Conservation (phyloP, 2,888 invertebrate species). For the Torymus tubicola region DNA sequence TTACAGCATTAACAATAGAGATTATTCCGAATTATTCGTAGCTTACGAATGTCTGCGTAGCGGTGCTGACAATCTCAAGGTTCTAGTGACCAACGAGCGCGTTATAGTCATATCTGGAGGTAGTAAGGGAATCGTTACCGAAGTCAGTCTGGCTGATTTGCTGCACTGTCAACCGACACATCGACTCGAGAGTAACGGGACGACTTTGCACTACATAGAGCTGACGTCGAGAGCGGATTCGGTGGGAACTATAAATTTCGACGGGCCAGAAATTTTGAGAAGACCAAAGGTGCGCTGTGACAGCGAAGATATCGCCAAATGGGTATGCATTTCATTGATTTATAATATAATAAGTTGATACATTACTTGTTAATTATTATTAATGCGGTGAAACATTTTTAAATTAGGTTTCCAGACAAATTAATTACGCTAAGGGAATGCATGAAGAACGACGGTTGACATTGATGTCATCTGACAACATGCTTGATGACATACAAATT, state of each 20-base stretch:
- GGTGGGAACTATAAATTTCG: conserved; percentile 75
- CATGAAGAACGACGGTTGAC: conserved; percentile 90
- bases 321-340: conserved; percentile 74
- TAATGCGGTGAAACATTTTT: too few relatives aligned
- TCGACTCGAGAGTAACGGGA: conserved; percentile 77
- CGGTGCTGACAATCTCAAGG: conserved; percentile 88
- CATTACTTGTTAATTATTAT: neutral
- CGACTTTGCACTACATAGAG: conserved; percentile 83
- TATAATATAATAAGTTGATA: neutral
- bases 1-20: conserved; percentile 83
- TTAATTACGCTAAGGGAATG: conserved; percentile 92
- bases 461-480: conserved; percentile 77
- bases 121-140: conserved; percentile 74
- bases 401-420: conserved; percentile 84
- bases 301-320: conserved; percentile 82
- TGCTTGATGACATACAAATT: conserved; percentile 73
- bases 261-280: conserved; percentile 79
- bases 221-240: conserved; percentile 77
- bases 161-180: conserved; percentile 82
- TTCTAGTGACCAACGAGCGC: conserved; percentile 86
- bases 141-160: conserved; percentile 78
- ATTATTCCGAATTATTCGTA: conserved; percentile 88
- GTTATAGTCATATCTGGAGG: conserved; percentile 80
- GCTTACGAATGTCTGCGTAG: conserved; percentile 88
- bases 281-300: conserved; percentile 89